Evolutionary conservation across 2,888 invertebrate species (phyloP), one percentile per base, ranked within the genome.

Genomic region (Sesia apiformis): DNA sequence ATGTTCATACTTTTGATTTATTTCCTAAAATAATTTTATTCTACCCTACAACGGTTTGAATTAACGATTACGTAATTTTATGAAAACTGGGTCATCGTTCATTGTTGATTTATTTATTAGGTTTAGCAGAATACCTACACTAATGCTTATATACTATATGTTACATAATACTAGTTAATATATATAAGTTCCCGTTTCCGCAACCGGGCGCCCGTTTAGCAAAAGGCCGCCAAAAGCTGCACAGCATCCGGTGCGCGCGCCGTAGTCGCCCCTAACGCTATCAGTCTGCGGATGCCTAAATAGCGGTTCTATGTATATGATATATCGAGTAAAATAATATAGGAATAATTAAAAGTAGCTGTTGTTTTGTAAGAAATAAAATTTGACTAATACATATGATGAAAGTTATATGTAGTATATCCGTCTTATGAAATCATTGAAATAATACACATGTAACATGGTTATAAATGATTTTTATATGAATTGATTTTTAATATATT

Each of bases 301-400:
- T 76, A 74, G 75, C 74, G 74, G 80, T 75, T 82, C 78, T 83
- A 81, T 76, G 74, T 79, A 73, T 58, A 58, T 55, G 55, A 38
- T 74, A 78, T 79, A 75, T 72, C 70, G 71, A 73, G 67, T 77
- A 76, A 72, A 70, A 63, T 76, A 78, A 79, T 74, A 71, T 86
- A 85, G 81, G 74, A 68, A 75, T 81, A 82, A 83, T 68, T 81
- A 78, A 81, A 71, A 69, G 87, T 88, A 89, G 88, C 83, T 81
- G 87, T 85, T 86, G 88, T 88, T 87, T 88, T 88, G 75, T 89
- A 87, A 86, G 85, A 80, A 81, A 75, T 81, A 79, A 84, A 77
- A 75, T 84, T 80, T 81, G 79, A 80, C 70, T 78, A 76, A 78
- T 77, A 70, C 84, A 85, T 87, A 81, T 85, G 83, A 86, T 82